Percentiles rank a stretch among this genome's conserved stretches.
phyloP scores from a whole-genome alignment of 2,888 invertebrate genomes.

The Drosophila fulvimacula region DNA sequence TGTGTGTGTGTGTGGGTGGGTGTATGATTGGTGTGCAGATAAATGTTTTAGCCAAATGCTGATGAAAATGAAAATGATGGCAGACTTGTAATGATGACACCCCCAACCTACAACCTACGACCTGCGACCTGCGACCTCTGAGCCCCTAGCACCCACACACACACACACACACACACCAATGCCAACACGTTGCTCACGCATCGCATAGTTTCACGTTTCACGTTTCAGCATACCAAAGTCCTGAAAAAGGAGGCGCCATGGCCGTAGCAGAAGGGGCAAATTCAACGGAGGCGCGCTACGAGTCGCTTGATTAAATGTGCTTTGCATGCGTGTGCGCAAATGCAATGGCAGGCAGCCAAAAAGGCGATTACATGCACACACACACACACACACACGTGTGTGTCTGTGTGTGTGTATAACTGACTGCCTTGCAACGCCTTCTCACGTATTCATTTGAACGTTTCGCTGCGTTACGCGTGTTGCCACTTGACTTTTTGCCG shows the following conservation, averaged over 20 bases:
- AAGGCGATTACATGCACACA: conserved; percentile 46
- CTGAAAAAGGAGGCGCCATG: conserved; percentile 1
- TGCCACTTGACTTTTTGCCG: conserved; percentile 43
- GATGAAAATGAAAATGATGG: conserved; percentile 54
- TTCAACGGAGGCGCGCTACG: background rate
- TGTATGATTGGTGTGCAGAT: conserved; percentile 56
- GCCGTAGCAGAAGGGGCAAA: background rate
- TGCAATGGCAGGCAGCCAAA: conserved; percentile 66
- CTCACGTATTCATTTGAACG: conserved; percentile 29
- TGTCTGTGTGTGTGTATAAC: background rate
- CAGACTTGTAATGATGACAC: conserved; percentile 61
- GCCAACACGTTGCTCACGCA: conserved; percentile 19
- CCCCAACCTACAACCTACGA: background rate
- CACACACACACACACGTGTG: conserved; percentile 16
- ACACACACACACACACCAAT: background rate
- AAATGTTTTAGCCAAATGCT: conserved; percentile 73
- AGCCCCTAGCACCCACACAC: background rate
- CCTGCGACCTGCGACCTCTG: background rate
- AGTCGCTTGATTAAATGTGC: conserved; percentile 70
- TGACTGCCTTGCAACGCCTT: conserved; percentile 9
- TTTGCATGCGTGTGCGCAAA: conserved; percentile 50
- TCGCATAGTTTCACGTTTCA: conserved; percentile 9
- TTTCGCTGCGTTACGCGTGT: conserved; percentile 35
- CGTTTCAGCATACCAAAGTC: background rate
- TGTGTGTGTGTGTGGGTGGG: conserved; percentile 11